Evolutionary conservation across 2,113 vertebrate genomes (phyloP).

Genomic region (Ciconia stormi): DNA sequence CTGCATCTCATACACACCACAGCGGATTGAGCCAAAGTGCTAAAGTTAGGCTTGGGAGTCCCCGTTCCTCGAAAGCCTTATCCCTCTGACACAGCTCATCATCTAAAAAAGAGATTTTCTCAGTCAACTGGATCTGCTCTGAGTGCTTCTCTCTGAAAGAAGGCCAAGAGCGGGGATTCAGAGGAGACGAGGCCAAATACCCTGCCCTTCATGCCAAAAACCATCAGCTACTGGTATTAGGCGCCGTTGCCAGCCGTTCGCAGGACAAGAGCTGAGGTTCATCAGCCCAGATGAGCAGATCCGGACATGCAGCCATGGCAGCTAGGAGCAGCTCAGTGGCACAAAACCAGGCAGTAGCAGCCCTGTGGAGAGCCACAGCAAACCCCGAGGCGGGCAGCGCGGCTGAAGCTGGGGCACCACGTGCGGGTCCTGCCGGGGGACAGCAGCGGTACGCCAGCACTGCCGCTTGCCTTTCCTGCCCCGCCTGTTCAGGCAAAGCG

Average conservation of each 20-base stretch:
- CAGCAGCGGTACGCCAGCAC: not conserved
- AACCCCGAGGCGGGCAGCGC: accelerated
- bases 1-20: not conserved
- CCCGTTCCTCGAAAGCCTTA: slow-evolving; percentile 38
- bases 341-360: not conserved
- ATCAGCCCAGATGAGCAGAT: not conserved
- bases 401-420: not conserved
- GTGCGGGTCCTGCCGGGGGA: not conserved
- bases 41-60: slow-evolving; percentile 30
- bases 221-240: not conserved
- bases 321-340: not conserved
- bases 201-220: slow-evolving; percentile 10
- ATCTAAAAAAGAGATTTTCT: slow-evolving; percentile 32
- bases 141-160: slow-evolving; percentile 15
- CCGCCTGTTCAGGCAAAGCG: not conserved
- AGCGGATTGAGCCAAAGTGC: not conserved
- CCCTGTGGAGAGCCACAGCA: accelerated
- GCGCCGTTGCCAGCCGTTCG: not conserved
- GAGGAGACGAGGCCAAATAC: slow-evolving; percentile 8
- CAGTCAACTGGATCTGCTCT: not conserved
- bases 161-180: slow-evolving; percentile 26
- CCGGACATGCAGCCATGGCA: not conserved
- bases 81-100: slow-evolving; percentile 8
- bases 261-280: not conserved
- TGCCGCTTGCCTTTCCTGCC: not conserved